A percentile compares a stretch with the other conserved stretches of the same genome.
phyloP scores from a whole-genome alignment of 2,113 vertebrate genomes.

The Fregetta grallaria region DNA sequence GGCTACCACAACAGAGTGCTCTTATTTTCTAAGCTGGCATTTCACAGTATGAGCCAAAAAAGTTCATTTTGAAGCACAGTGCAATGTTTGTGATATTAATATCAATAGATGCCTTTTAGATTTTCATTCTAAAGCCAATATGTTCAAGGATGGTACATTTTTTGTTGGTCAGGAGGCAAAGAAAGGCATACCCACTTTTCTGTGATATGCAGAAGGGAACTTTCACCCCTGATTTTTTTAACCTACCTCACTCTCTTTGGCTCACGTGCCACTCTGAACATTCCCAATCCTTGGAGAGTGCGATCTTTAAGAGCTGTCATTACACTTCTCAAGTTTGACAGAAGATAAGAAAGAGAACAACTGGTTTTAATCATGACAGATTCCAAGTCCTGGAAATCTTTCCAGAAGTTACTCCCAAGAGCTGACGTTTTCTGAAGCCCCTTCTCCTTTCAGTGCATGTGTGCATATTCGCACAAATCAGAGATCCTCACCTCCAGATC shows the following conservation, averaged over 20 bases:
- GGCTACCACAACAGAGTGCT: background rate
- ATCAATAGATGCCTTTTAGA: background rate
- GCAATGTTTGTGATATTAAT: background rate
- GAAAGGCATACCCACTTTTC: background rate
- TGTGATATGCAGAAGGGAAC: background rate
- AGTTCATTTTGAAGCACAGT: background rate
- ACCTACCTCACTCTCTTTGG: constrained; percentile 10
- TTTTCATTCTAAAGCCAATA: background rate
- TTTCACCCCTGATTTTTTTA: background rate
- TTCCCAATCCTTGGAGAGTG: constrained; percentile 45
- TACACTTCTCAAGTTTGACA: constrained; percentile 61
- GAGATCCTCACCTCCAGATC: background rate
- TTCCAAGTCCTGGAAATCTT: constrained; percentile 55
- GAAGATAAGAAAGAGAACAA: constrained; percentile 56
- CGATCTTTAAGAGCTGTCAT: constrained; percentile 59
- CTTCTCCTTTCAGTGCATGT: background rate
- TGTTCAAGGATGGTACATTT: background rate
- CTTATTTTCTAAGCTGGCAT: background rate
- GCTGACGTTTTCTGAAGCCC: background rate
- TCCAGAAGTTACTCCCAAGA: constrained; percentile 41
- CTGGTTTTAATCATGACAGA: constrained; percentile 60
- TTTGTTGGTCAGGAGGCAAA: background rate
- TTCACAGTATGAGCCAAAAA: background rate
- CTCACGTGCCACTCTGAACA: constrained; percentile 53
- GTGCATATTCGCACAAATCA: background rate